Evolutionary conservation across 2,888 invertebrate genomes (phyloP), one percentile per base, ranked within the genome.

Genomic region (Megaustenia siamemsis): DNA sequence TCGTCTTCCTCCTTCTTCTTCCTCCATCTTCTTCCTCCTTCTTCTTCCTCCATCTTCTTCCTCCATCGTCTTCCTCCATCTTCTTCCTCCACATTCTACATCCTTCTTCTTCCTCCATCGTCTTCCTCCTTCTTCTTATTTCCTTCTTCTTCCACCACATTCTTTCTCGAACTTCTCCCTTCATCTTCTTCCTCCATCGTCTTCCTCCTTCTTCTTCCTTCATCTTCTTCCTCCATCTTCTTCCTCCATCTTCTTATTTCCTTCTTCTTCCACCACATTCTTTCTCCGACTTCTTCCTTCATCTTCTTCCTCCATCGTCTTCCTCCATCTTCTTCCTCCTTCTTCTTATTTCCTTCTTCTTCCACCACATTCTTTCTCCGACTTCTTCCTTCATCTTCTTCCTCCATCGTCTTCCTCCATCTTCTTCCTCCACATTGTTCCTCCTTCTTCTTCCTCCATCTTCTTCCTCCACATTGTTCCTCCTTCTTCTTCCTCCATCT

Each of bases 41-140:
- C 66, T 68, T 80, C 80, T 80, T 38, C 66, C 69, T 80, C 80
- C 68, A 43, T 68, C 69, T 68, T 49, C 45, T 43, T 38, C 45
- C 68, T 24, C n/a, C 24, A 4, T 56, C n/a, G 21, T 56, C 4
- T 24, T 56, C 24, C 56, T 56, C 45, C 12, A n/a, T 12, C 8
- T 45, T 45, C 45, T 6, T 45, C 45, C 12, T 12, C 12, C 45
- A 12, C 12, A 10, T 12, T 12, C 45, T 10, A 45, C 45, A 12
- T 49, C 49, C 66, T 79, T 66, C 63, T 40, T 79, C 79, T 79
- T 38, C 63, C 63, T 60, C 43, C 63, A 63, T 66, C 79, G 60
- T 43, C 32, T 49, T 66, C 63, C 66, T 35, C 79, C 63, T 66
- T 66, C 63, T 79, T 56, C 49, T 40, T 68, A 43, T 66, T 40